Conservation (phyloP, 1,140 invertebrate genomes). For the Drosophila neocordata region DNA sequence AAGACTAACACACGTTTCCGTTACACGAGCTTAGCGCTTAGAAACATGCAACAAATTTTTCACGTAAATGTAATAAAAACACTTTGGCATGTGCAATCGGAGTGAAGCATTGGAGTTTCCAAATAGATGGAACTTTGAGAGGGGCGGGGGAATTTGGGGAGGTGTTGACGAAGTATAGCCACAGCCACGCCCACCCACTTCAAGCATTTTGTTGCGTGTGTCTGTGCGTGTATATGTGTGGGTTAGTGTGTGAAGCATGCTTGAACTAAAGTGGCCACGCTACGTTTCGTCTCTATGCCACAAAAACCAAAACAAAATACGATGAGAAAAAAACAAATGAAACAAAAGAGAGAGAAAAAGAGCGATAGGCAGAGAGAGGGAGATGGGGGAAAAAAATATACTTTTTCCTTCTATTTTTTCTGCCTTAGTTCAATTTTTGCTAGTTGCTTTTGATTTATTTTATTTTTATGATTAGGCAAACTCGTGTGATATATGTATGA, state of each 20-base stretch:
- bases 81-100: conserved; percentile 62
- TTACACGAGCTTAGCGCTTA: conserved; percentile 50
- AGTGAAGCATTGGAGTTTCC: not conserved
- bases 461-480: conserved; percentile 79
- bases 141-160: not conserved
- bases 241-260: conserved; percentile 44
- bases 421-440: conserved; percentile 28
- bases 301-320: conserved; percentile 12
- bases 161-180: not conserved
- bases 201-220: conserved; percentile 36
- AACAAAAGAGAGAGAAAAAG: not conserved
- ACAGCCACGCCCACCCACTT: conserved; percentile 53
- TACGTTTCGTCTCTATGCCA: conserved; percentile 38
- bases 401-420: not conserved
- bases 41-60: conserved; percentile 79
- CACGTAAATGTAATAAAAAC: conserved; percentile 82
- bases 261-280: conserved; percentile 51
- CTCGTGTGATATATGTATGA: conserved; percentile 45
- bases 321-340: not conserved
- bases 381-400: not conserved
- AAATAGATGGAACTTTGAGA: too few species aligned
- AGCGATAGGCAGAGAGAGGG: too few species aligned
- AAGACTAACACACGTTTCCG: conserved; percentile 42
- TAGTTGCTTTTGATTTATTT: conserved; percentile 72
- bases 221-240: conserved; percentile 5